A percentile compares a stretch with the other conserved stretches of the same genome.
Evolutionary conservation across 2,113 vertebrate genomes (phyloP).

Genomic region (Axis porcinus): DNA sequence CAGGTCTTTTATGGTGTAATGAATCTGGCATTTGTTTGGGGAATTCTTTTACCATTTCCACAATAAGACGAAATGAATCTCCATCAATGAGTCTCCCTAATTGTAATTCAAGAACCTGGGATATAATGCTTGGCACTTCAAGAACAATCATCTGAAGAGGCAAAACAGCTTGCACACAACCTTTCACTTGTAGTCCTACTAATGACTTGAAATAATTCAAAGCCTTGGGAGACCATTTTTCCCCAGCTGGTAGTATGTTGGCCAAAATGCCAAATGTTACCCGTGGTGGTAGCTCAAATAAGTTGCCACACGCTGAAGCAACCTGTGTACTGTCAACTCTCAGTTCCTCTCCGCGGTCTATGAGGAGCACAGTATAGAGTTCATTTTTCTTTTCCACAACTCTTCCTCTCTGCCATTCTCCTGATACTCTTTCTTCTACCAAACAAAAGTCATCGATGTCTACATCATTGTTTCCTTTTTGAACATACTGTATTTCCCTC

Average conservation of each 20-base stretch:
- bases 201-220: constrained; percentile 87
- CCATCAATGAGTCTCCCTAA: constrained; percentile 88
- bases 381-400: constrained; percentile 80
- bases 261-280: constrained; percentile 89
- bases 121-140: constrained; percentile 87
- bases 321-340: constrained; percentile 77
- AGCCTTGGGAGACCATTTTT: constrained; percentile 81
- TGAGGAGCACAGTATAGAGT: constrained; percentile 84
- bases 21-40: constrained; percentile 74
- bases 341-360: constrained; percentile 87
- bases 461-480: constrained; percentile 80
- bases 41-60: constrained; percentile 83
- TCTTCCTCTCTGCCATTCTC: constrained; percentile 91
- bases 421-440: constrained; percentile 85
- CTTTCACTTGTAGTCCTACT: constrained; percentile 83
- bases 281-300: constrained; percentile 90
- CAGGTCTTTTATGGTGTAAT: constrained; percentile 41
- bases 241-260: constrained; percentile 85
- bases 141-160: constrained; percentile 86
- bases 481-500: constrained; percentile 86
- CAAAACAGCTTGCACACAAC: constrained; percentile 83
- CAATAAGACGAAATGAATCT: constrained; percentile 88
- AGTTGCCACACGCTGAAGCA: constrained; percentile 82
- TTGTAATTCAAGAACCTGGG: constrained; percentile 80
- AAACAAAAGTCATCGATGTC: constrained; percentile 86